Evolutionary conservation across 2,797 vertebrate genomes (phyloP).

Genomic region (Hephaestus fuliginosus): DNA sequence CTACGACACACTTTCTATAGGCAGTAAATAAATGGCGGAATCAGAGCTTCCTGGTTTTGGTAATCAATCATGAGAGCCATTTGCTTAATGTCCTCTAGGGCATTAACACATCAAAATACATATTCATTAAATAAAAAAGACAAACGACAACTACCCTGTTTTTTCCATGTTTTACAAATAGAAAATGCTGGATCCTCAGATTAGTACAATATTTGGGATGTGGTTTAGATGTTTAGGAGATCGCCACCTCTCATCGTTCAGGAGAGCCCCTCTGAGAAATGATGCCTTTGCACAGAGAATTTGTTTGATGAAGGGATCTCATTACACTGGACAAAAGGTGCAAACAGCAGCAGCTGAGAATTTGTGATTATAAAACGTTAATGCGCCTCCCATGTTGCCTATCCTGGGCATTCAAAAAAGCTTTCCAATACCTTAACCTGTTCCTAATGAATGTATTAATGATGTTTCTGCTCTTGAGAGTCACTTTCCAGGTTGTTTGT

Average conservation of each 20-base stretch:
- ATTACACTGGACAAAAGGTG: constrained; percentile 57
- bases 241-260: constrained; percentile 4
- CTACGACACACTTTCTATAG: neutral
- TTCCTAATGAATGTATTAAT: constrained; percentile 75
- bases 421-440: constrained; percentile 60
- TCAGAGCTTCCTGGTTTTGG: constrained; percentile 22
- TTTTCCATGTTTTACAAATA: neutral
- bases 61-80: constrained; percentile 25
- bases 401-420: constrained; percentile 47
- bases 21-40: constrained; percentile 1
- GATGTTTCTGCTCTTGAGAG: constrained; percentile 74
- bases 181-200: neutral
- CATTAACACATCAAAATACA: neutral
- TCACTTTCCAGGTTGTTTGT: constrained; percentile 71
- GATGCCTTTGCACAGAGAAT: constrained; percentile 23
- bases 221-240: constrained; percentile 9
- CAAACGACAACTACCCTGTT: neutral
- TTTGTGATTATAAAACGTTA: constrained; percentile 61
- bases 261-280: constrained; percentile 44
- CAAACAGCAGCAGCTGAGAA: constrained; percentile 51
- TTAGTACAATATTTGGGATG: neutral
- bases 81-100: constrained; percentile 22
- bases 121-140: constrained; percentile 4
- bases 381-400: constrained; percentile 55
- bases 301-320: constrained; percentile 57